Evolutionary conservation across 1,140 invertebrate species (phyloP).

Genomic region (Laupala kohalensis): DNA sequence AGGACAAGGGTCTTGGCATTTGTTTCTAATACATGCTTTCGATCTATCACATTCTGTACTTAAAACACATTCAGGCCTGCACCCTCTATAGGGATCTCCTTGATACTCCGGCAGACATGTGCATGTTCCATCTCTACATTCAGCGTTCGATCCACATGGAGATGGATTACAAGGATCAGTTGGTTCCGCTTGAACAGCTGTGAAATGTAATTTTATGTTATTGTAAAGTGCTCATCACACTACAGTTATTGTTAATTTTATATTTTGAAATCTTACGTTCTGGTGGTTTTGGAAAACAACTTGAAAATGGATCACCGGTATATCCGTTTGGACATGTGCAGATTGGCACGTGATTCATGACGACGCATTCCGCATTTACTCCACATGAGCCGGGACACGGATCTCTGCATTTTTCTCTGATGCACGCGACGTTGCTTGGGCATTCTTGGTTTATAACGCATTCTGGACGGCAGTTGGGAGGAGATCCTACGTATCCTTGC

Average conservation of each 20-base stretch:
- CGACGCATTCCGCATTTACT: slow-evolving; percentile 45
- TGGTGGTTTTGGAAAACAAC: slow-evolving; percentile 37
- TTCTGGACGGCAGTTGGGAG: slow-evolving; percentile 51
- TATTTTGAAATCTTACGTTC: slow-evolving; percentile 22
- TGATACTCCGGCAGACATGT: slow-evolving; percentile 42
- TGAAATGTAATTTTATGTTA: not conserved
- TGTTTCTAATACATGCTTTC: slow-evolving; percentile 49
- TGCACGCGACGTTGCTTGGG: slow-evolving; percentile 43
- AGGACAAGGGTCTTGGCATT: slow-evolving; percentile 52
- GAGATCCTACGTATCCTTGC: slow-evolving; percentile 41
- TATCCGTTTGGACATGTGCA: slow-evolving; percentile 44
- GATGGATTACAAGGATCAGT: slow-evolving; percentile 51
- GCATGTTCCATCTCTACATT: slow-evolving; percentile 49
- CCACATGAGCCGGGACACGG: slow-evolving; percentile 52
- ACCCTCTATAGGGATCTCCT: slow-evolving; percentile 56
- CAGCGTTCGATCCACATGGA: slow-evolving; percentile 65
- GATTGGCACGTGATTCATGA: slow-evolving; percentile 48
- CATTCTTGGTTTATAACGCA: slow-evolving; percentile 51
- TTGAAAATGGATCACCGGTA: slow-evolving; percentile 42
- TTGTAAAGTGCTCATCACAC: not conserved
- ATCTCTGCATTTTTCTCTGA: slow-evolving; percentile 52
- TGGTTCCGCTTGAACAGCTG: slow-evolving; percentile 32
- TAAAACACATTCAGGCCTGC: slow-evolving; percentile 51
- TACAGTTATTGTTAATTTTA: not conserved
- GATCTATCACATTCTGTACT: slow-evolving; percentile 52